These are phyloP conservation scores for Tinea semifulvella DNA, from an alignment of 2,888 invertebrate species.

Conservation along the genomic window DNA sequence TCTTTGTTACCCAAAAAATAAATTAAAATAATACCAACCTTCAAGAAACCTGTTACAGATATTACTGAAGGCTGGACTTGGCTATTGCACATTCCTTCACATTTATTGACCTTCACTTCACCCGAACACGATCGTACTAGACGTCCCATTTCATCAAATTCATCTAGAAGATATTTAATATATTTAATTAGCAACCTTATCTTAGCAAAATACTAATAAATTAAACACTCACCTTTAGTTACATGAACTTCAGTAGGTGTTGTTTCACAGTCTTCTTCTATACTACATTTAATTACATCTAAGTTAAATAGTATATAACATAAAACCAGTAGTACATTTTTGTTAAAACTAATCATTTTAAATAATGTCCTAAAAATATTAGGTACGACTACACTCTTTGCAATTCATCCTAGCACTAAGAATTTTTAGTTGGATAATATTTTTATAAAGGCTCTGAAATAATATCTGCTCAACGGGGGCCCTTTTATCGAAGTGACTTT, in stretches of 20 bases:
- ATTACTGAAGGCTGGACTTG: constrained; percentile 92
- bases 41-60: constrained; percentile 87
- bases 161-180: constrained; percentile 73
- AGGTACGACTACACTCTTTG: neutral
- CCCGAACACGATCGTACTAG: constrained; percentile 88
- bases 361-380: too few species aligned
- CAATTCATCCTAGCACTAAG: neutral
- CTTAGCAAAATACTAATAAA: neutral
- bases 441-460: neutral
- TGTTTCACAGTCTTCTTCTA: constrained; percentile 85
- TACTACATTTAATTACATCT: neutral
- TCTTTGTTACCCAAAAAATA: neutral
- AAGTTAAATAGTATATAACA: neutral
- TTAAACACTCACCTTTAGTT: constrained; percentile 74
- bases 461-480: neutral
- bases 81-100: constrained; percentile 91
- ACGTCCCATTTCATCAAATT: constrained; percentile 87
- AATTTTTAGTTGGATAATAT: neutral
- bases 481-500: neutral
- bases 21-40: constrained; percentile 57
- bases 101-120: constrained; percentile 90
- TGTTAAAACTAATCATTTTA: neutral
- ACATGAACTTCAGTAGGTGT: constrained; percentile 87
- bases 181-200: neutral
- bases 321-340: neutral